phyloP scores from a whole-genome alignment of 2,797 vertebrate species.

The Cheirogaleus major region DNA sequence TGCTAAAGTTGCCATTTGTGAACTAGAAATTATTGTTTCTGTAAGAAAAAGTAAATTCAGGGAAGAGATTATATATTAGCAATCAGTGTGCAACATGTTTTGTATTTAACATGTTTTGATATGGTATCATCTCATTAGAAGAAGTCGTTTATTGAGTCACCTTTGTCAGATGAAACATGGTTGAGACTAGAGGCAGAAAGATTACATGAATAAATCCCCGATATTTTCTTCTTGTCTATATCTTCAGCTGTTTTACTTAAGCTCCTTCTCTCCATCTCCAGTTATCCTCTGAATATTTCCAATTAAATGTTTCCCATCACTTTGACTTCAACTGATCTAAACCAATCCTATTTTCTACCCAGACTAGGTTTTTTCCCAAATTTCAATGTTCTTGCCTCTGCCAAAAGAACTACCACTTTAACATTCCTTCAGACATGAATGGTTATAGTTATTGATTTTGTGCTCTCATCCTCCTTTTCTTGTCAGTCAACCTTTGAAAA shows the following conservation, averaged over 20 bases:
- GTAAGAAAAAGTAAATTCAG: constrained; percentile 37
- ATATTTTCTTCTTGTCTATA: not conserved
- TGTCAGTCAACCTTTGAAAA: not conserved
- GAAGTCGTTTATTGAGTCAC: not conserved
- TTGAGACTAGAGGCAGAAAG: not conserved
- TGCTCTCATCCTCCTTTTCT: not conserved
- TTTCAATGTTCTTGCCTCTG: not conserved
- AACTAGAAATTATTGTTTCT: constrained; percentile 28
- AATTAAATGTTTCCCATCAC: not conserved
- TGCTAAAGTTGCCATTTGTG: constrained; percentile 34
- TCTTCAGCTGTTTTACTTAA: not conserved
- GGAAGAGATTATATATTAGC: constrained; percentile 46
- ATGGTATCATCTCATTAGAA: not conserved
- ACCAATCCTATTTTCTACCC: not conserved
- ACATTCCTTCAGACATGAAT: not conserved
- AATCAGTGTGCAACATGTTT: not conserved
- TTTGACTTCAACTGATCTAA: not conserved
- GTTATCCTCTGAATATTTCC: not conserved
- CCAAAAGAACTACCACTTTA: not conserved
- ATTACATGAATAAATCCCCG: not conserved
- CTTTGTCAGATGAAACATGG: not conserved
- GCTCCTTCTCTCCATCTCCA: not conserved
- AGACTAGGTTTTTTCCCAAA: not conserved
- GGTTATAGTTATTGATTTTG: not conserved
- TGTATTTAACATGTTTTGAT: constrained; percentile 36